Percentiles rank a stretch among this genome's conserved stretches.
Conservation (phyloP, 2,888 invertebrate species). For the Caenorhabditis parvicauda region DNA sequence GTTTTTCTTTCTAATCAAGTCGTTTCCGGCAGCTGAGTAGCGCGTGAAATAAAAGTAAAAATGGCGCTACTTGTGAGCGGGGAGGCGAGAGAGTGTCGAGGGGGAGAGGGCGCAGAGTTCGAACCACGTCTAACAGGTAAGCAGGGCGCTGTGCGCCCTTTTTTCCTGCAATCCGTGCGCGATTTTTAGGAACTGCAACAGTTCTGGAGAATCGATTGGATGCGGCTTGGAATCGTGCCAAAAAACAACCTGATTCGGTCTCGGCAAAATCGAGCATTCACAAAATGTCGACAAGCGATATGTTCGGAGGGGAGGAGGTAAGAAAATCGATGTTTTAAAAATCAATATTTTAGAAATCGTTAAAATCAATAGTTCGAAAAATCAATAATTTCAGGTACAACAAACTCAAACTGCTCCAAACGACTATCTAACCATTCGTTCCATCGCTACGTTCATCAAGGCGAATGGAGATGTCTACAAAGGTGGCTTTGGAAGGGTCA, state of each 20-base stretch:
- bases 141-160: no score
- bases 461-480: slow-evolving; percentile 42
- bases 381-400: slow-evolving; percentile 3
- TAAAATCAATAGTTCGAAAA: background rate
- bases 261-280: background rate
- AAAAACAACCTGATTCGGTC: slow-evolving; percentile 7
- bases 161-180: background rate
- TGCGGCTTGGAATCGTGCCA: slow-evolving; percentile 18
- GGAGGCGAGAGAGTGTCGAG: no score
- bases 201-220: slow-evolving; percentile 39
- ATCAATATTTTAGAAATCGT: background rate
- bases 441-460: slow-evolving; percentile 45
- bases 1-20: no score
- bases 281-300: slow-evolving; percentile 16
- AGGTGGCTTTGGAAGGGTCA: slow-evolving; percentile 44
- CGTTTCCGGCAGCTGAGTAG: no score
- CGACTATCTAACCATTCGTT: slow-evolving; percentile 42
- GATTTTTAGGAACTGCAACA: slow-evolving; percentile 26
- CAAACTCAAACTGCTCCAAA: slow-evolving; percentile 19
- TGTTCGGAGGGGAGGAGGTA: slow-evolving; percentile 22
- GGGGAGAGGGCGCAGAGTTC: no score
- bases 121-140: no score
- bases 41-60: no score
- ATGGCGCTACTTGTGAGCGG: no score
- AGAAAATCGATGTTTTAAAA: background rate